Evolutionary conservation across 1,140 invertebrate species (phyloP), one percentile per base, ranked within the genome.

Genomic region (Drosophila subobscura): DNA sequence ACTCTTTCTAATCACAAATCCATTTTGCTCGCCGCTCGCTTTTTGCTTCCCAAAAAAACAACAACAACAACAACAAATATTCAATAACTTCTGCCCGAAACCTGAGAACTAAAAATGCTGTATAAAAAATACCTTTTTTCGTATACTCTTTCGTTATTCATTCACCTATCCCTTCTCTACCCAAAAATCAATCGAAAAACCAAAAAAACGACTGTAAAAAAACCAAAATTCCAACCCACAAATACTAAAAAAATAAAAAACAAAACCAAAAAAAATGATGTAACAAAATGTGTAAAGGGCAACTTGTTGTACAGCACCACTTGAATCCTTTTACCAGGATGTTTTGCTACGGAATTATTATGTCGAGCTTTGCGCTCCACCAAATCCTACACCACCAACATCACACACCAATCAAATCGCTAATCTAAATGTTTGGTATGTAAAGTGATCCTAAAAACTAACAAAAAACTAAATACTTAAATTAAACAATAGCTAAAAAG

Each of bases 301-400:
- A 81, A 90, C 88, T 86, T 89, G 86, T 90, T 90, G 85, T 90
- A 90, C 77, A 89, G 81, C 85, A 89, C 86, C 85, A 89, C 89
- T 90, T 90, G 86, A 90, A 90, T 90, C 88, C 83, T 90, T 90
- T 81, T 88, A 86, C 86, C 86, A 90, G 86, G 86, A 86, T 86
- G 79, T 83, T 77, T 90, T 88, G 83, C 86, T 86, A 88, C 80
- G 86, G 86, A 90, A 90, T 86, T 88, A 88, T 88, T 88, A 83
- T 88, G 84, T 88, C 71, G 83, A 88, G 83, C 83, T 88, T 76
- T 53, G 84, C 79, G 78, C 83, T 88, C 83, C 84, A 88, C 68
- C 81, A 85, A 86, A 88, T 89, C 79, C 81, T 88, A 86, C 81
- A 88, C 81, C 81, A 88, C 78, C 81, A 86, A 88, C 81, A 85